These are phyloP conservation scores for Oryzias sinensis DNA, from an alignment of 2,797 vertebrate species.

Conservation along the genomic window DNA sequence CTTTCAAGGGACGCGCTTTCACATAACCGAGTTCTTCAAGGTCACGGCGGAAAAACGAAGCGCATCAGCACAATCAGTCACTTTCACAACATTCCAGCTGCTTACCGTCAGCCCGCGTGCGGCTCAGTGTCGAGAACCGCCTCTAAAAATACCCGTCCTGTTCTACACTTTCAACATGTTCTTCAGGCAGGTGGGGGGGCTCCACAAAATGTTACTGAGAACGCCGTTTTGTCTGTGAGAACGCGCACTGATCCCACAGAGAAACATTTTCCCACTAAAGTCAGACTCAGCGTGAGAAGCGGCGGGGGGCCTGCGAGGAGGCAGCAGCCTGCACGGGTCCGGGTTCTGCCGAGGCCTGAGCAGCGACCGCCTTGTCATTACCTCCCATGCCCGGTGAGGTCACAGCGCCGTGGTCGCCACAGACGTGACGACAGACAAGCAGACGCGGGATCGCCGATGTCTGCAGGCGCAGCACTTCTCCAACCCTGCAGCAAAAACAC, in stretches of 20 bases:
- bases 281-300: slow-evolving; percentile 1
- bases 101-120: slow-evolving; percentile 62
- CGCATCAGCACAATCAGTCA: slow-evolving; percentile 65
- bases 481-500: slow-evolving; percentile 59
- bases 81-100: slow-evolving; percentile 74
- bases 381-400: slow-evolving; percentile 66
- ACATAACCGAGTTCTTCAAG: slow-evolving; percentile 57
- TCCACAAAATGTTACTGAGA: not conserved
- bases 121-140: slow-evolving; percentile 54
- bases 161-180: slow-evolving; percentile 21
- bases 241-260: too few species aligned
- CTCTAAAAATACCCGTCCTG: slow-evolving; percentile 47
- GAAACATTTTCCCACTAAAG: too few species aligned
- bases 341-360: slow-evolving; percentile 45
- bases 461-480: slow-evolving; percentile 70
- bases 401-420: slow-evolving; percentile 51
- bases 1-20: slow-evolving; percentile 62
- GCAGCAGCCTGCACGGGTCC: slow-evolving; percentile 42
- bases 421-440: slow-evolving; percentile 68
- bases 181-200: slow-evolving; percentile 18
- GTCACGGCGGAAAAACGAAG: slow-evolving; percentile 1
- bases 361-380: slow-evolving; percentile 71
- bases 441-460: slow-evolving; percentile 64
- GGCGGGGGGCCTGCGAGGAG: slow-evolving; percentile 43
- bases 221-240: not conserved